Evolutionary conservation across 2,113 vertebrate genomes (phyloP).

Genomic region (Lota lota): DNA sequence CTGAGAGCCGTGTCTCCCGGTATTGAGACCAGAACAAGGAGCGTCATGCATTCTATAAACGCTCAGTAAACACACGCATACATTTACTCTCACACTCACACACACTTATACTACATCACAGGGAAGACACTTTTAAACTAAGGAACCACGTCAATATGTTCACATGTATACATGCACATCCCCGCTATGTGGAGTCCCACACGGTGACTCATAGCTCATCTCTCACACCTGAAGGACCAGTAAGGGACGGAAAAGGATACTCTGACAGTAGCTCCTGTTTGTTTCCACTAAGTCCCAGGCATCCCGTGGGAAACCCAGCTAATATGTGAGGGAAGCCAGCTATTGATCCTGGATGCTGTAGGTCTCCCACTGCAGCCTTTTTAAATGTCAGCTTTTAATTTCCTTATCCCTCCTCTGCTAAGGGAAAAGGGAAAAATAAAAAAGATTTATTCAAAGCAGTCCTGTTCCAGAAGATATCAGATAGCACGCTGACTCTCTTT

Average conservation of each 20-base stretch:
- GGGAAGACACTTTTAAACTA: too few relatives aligned
- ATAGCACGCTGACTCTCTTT: conserved; percentile 68
- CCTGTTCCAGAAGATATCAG: conserved; percentile 69
- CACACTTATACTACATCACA: background rate
- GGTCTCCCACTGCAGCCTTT: conserved; percentile 53
- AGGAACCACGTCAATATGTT: too few relatives aligned
- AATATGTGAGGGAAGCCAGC: conserved; percentile 49
- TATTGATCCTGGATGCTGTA: conserved; percentile 62
- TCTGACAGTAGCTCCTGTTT: too few relatives aligned
- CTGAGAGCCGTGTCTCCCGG: too few relatives aligned
- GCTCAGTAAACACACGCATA: background rate
- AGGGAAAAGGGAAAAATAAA: conserved; percentile 5
- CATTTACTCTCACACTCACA: conserved; percentile 15
- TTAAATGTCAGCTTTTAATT: conserved; percentile 79
- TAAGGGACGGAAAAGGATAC: too few relatives aligned
- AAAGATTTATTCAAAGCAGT: conserved; percentile 68
- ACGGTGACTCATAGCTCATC: too few relatives aligned
- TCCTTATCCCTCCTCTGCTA: conserved; percentile 57
- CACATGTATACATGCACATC: too few relatives aligned
- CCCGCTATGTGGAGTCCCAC: too few relatives aligned
- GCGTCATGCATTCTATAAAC: too few relatives aligned
- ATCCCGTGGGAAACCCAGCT: conserved; percentile 45
- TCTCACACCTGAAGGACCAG: too few relatives aligned
- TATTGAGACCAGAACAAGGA: too few relatives aligned
- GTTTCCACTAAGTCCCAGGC: conserved; percentile 22